These are phyloP conservation scores for Teleopsis dalmanni DNA, from an alignment of 1,140 invertebrate species.

Conservation along the genomic window DNA sequence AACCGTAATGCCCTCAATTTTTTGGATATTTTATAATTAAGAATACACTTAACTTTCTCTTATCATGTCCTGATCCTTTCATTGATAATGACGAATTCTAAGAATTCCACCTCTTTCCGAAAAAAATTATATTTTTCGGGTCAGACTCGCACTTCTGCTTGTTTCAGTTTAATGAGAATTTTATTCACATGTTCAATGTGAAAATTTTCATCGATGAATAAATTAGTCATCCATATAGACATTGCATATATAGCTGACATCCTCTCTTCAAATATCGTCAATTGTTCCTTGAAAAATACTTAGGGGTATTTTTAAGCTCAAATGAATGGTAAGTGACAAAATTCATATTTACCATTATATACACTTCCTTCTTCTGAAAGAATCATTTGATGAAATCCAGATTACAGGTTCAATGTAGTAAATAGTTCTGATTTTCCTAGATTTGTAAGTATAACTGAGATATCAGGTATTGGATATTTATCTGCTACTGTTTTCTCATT, in stretches of 20 bases:
- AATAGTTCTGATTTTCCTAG: slow-evolving; percentile 23
- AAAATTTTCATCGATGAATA: slow-evolving; percentile 12
- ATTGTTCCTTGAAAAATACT: slow-evolving; percentile 36
- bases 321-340: slow-evolving; percentile 19
- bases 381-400: slow-evolving; percentile 19
- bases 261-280: slow-evolving; percentile 16
- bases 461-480: slow-evolving; percentile 44
- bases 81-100: slow-evolving; percentile 11
- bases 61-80: slow-evolving; percentile 24
- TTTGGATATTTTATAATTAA: slow-evolving; percentile 8
- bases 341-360: slow-evolving; percentile 19
- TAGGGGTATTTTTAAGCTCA: slow-evolving; percentile 24
- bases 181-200: slow-evolving; percentile 29
- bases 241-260: slow-evolving; percentile 10
- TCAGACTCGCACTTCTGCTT: slow-evolving; percentile 15
- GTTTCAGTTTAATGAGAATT: slow-evolving; percentile 31
- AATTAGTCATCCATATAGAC: slow-evolving; percentile 21
- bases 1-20: slow-evolving; percentile 1
- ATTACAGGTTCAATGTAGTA: slow-evolving; percentile 18
- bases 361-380: slow-evolving; percentile 24
- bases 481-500: slow-evolving; percentile 42
- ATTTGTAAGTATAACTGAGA: slow-evolving; percentile 18
- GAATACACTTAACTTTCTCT: slow-evolving; percentile 17
- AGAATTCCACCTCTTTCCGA: slow-evolving; percentile 16
- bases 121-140: slow-evolving; percentile 29